Conservation (phyloP, 2,113 vertebrate species). For the Micronycteris hirsuta region DNA sequence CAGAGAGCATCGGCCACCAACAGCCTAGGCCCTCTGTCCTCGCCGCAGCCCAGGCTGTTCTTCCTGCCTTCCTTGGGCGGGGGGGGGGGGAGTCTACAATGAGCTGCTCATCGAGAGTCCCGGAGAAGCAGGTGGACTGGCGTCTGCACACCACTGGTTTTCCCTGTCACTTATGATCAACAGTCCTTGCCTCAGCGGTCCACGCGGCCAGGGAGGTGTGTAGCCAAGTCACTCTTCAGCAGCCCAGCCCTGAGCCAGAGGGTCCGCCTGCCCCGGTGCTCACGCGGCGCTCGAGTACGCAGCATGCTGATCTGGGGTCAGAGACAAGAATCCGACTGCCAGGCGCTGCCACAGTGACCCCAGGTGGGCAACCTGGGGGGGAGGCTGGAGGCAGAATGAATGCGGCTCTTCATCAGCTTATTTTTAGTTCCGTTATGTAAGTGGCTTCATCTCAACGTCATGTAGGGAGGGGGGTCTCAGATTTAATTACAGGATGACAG, state of each 20-base stretch:
- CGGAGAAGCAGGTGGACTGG: neutral
- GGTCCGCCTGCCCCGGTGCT: rapidly evolving
- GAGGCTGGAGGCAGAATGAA: neutral
- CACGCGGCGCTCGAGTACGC: rapidly evolving
- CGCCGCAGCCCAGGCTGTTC: too few relatives aligned
- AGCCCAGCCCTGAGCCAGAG: neutral
- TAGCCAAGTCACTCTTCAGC: neutral
- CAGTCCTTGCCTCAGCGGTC: rapidly evolving
- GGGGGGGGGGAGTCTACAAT: neutral
- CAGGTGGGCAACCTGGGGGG: neutral
- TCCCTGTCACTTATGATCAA: neutral
- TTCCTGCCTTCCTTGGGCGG: rapidly evolving
- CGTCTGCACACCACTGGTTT: neutral
- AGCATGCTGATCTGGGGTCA: rapidly evolving
- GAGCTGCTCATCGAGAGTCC: neutral
- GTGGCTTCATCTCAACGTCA: constrained; percentile 76
- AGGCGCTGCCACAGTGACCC: rapidly evolving
- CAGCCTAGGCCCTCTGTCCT: neutral
- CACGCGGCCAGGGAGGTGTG: rapidly evolving
- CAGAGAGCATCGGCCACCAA: neutral
- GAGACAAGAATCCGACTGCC: rapidly evolving
- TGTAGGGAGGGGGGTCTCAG: constrained; percentile 78
- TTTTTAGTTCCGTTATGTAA: constrained; percentile 86
- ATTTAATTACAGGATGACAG: constrained; percentile 83
- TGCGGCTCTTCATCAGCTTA: constrained; percentile 74